Base-by-base conservation (phyloP, 2,113 vertebrate species). In the Furnarius figulus region DNA sequence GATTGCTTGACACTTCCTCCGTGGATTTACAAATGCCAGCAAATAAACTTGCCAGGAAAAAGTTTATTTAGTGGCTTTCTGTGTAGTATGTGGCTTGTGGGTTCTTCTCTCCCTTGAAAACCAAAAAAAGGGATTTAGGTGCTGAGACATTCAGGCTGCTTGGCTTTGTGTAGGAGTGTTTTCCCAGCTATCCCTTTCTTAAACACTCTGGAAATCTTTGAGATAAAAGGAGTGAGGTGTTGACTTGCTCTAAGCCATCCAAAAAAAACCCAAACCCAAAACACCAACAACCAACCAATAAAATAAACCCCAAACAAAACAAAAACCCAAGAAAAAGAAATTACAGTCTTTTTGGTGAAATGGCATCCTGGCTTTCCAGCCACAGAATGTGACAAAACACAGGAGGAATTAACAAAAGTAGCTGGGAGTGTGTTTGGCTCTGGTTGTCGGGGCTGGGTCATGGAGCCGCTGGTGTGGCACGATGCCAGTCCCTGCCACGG, bases 331-430 rank as follows among this genome's bases (percentile, higher is more conserved):
- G 27, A 6, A 33, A 63, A 44, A 30, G 22, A 44, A 6, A 8
- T 39, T 27, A 8, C 0, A 11, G 14, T 7, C 28, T 52, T 24
- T 24, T 14, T 31, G 39, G 2, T 23, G 40, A 58, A 39, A 42
- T 30, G 4, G 39, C 53, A 10, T 37, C 33, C 70, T 8, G 31
- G 2, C 39, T 39, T 83, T 56, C 9, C 73, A 53, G n/a, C 14
- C 2, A 0, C 2, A 6, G 3, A 8, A 6, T 3, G 37, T 23
- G 42, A 37, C 61, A 8, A 37, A 39, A 22, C 1, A 1, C 0
- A 31, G 58, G 13, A 39, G 20, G 27, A 30, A 24, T 23, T 7
- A 25, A 39, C 8, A 12, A 13, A 15, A 67, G 2, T 0, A 20
- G 25, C 8, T 3, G 7, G 7, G 27, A 8, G 23, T 0, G 10